Evolutionary conservation across 1,140 invertebrate genomes (phyloP).

Genomic region (Drosophila leontia): DNA sequence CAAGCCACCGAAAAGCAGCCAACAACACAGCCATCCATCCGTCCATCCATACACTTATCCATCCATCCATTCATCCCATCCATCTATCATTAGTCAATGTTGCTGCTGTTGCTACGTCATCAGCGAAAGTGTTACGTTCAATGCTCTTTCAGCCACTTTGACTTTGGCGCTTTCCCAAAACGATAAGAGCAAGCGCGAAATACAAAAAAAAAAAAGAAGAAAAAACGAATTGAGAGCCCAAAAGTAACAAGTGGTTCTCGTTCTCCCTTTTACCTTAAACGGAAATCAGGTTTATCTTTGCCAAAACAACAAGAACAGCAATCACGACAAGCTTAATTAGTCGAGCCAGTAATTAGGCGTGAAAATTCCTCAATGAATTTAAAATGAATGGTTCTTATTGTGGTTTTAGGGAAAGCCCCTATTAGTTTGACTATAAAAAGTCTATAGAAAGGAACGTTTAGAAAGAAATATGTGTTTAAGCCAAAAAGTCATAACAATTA

Average conservation of each 20-base stretch:
- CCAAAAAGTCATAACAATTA: neutral
- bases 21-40: slow-evolving; percentile 39
- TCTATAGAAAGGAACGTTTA: too few relatives aligned
- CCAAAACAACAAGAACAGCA: slow-evolving; percentile 14
- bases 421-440: neutral
- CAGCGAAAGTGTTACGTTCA: slow-evolving; percentile 82
- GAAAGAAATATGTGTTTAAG: too few relatives aligned
- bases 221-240: slow-evolving; percentile 33
- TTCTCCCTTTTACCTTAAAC: slow-evolving; percentile 44
- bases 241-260: slow-evolving; percentile 75
- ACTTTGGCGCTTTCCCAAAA: slow-evolving; percentile 77
- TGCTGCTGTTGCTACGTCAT: slow-evolving; percentile 39
- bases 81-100: slow-evolving; percentile 78
- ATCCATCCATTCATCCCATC: slow-evolving; percentile 37
- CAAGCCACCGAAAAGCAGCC: slow-evolving; percentile 55
- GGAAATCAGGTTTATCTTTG: slow-evolving; percentile 39
- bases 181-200: slow-evolving; percentile 29
- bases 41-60: slow-evolving; percentile 25
- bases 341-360: slow-evolving; percentile 69
- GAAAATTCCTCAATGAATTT: slow-evolving; percentile 61
- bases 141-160: slow-evolving; percentile 68
- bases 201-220: slow-evolving; percentile 4
- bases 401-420: neutral
- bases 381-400: slow-evolving; percentile 5
- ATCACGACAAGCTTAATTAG: slow-evolving; percentile 15